Conservation (phyloP, 2,888 invertebrate species). For the Neoitamus cyanurus region DNA sequence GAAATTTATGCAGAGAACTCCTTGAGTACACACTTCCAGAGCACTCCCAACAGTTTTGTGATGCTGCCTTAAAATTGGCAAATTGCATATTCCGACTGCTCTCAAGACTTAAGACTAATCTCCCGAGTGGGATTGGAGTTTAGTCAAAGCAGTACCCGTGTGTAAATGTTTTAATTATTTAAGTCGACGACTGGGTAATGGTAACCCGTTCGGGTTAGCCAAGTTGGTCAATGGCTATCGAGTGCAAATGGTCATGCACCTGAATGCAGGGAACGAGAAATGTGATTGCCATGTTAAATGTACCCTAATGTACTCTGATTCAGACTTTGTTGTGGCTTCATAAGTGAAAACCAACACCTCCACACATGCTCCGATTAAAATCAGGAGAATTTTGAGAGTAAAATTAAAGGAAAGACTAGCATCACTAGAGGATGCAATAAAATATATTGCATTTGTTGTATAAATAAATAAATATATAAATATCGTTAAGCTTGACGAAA, state of each 20-base stretch:
- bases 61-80: neutral
- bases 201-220: neutral
- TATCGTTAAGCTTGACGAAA: too few species aligned
- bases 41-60: neutral
- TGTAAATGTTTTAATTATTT: neutral
- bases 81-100: neutral
- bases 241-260: neutral
- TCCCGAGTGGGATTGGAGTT: neutral
- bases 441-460: too few species aligned
- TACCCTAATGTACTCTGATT: too few species aligned
- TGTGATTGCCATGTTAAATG: too few species aligned
- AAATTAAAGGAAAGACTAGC: too few species aligned
- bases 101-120: neutral
- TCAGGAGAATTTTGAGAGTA: too few species aligned
- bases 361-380: too few species aligned
- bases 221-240: neutral
- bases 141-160: neutral
- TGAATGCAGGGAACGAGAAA: too few species aligned
- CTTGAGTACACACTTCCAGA: neutral
- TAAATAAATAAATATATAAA: too few species aligned
- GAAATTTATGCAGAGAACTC: neutral
- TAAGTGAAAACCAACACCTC: too few species aligned
- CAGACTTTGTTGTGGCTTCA: too few species aligned
- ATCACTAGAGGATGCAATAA: too few species aligned
- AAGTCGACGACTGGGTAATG: neutral